Evolutionary conservation across 2,888 invertebrate species (phyloP).

Genomic region (Chromoteleia sp.): DNA sequence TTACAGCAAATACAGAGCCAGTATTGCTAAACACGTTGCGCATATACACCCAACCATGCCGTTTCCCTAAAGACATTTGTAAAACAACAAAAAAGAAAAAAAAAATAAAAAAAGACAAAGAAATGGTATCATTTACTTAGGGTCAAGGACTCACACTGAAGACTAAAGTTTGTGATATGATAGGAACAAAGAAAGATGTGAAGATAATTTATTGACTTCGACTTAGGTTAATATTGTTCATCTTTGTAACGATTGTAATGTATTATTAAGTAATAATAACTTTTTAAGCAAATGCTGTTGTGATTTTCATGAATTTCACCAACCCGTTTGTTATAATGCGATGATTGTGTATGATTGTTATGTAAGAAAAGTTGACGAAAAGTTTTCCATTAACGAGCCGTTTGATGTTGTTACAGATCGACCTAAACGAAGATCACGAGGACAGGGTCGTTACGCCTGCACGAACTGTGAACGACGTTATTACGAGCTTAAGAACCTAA

Average conservation of each 20-base stretch:
- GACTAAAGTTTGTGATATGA: slow-evolving; percentile 47
- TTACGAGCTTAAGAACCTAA: slow-evolving; percentile 86
- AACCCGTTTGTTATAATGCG: background rate
- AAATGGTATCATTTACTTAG: slow-evolving; percentile 14
- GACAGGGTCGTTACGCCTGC: slow-evolving; percentile 82
- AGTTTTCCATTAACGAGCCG: background rate
- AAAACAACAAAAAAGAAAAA: background rate
- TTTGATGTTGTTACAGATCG: slow-evolving; percentile 62
- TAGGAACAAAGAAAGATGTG: slow-evolving; percentile 15
- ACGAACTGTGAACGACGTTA: slow-evolving; percentile 86
- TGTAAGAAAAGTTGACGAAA: background rate
- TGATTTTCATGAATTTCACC: background rate
- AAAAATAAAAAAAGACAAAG: background rate
- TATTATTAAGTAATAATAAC: slow-evolving; percentile 42
- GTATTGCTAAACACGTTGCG: slow-evolving; percentile 81
- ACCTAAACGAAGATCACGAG: slow-evolving; percentile 76
- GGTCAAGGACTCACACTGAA: slow-evolving; percentile 7
- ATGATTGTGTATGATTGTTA: background rate
- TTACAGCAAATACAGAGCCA: slow-evolving; percentile 82
- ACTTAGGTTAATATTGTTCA: slow-evolving; percentile 21
- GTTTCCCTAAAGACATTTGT: slow-evolving; percentile 49
- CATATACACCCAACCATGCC: slow-evolving; percentile 76
- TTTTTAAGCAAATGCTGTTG: slow-evolving; percentile 41
- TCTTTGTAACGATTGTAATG: slow-evolving; percentile 42
- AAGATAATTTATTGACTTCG: slow-evolving; percentile 31